Evolutionary conservation across 1,140 invertebrate species (phyloP).

Genomic region (Calosoma granatense): DNA sequence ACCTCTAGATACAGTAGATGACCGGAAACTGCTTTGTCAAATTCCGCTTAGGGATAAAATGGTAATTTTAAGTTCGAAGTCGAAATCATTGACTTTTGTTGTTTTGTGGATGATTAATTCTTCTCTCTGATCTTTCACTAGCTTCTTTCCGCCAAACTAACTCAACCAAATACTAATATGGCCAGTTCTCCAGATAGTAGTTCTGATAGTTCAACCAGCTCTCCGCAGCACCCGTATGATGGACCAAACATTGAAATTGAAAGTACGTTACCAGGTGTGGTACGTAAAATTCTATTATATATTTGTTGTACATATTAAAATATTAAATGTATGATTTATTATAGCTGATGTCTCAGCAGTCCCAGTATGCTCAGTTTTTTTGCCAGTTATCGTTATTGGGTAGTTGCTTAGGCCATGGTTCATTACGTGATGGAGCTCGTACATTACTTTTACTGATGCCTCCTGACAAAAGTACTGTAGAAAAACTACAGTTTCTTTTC

Average conservation of each 20-base stretch:
- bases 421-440: conserved; percentile 75
- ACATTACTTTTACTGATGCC: conserved; percentile 83
- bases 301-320: not conserved
- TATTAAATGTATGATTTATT: conserved; percentile 13
- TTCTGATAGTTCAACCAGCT: conserved; percentile 61
- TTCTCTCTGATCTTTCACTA: conserved; percentile 31
- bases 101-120: conserved; percentile 11
- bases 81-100: too few species aligned
- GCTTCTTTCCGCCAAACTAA: conserved; percentile 78
- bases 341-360: conserved; percentile 56
- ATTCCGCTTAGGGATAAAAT: conserved; percentile 85
- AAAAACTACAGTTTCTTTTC: conserved; percentile 51
- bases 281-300: conserved; percentile 41
- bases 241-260: conserved; percentile 74
- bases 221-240: conserved; percentile 71
- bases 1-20: conserved; percentile 73
- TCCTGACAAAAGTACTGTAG: conserved; percentile 66
- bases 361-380: conserved; percentile 77
- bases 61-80: conserved; percentile 51
- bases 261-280: conserved; percentile 81
- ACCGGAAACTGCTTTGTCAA: conserved; percentile 79
- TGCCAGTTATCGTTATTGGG: conserved; percentile 86
- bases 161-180: conserved; percentile 68
- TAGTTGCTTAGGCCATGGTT: conserved; percentile 65
- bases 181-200: conserved; percentile 68